phyloP scores from a whole-genome alignment of 2,113 vertebrate genomes.

The Oxyura jamaicensis region DNA sequence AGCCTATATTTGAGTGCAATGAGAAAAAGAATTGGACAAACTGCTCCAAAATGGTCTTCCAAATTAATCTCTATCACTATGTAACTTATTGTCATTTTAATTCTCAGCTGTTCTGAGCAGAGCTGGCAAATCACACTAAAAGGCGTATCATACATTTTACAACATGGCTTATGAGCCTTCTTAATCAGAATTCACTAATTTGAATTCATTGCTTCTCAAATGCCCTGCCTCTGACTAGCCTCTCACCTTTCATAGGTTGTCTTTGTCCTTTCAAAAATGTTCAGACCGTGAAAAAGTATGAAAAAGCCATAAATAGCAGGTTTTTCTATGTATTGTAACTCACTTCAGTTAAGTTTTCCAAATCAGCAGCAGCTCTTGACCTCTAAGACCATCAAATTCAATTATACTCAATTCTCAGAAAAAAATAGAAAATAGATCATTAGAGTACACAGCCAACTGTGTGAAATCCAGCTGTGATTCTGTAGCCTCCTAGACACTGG shows the following conservation, averaged over 20 bases:
- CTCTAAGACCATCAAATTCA: not conserved
- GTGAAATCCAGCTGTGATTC: constrained; percentile 29
- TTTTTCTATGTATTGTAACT: not conserved
- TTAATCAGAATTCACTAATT: not conserved
- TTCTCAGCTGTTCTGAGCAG: constrained; percentile 8
- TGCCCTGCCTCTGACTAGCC: not conserved
- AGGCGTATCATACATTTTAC: not conserved
- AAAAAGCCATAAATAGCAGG: not conserved
- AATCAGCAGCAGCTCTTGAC: constrained; percentile 29
- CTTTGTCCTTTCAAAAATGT: not conserved
- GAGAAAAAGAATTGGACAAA: not conserved
- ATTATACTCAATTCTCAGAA: not conserved
- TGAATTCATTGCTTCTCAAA: not conserved
- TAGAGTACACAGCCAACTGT: not conserved
- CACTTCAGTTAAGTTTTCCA: not conserved
- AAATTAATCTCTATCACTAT: not conserved
- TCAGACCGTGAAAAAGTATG: not conserved
- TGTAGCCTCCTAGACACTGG: not conserved
- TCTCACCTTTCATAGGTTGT: not conserved
- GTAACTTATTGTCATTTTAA: constrained; percentile 8
- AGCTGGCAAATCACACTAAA: constrained; percentile 16
- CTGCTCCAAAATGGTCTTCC: not conserved
- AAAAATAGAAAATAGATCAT: constrained; percentile 34
- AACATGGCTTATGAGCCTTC: not conserved
- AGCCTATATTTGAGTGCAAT: not conserved